Evolutionary conservation across 2,113 vertebrate genomes (phyloP).

Genomic region (Brachyhypopomus occidentalis): DNA sequence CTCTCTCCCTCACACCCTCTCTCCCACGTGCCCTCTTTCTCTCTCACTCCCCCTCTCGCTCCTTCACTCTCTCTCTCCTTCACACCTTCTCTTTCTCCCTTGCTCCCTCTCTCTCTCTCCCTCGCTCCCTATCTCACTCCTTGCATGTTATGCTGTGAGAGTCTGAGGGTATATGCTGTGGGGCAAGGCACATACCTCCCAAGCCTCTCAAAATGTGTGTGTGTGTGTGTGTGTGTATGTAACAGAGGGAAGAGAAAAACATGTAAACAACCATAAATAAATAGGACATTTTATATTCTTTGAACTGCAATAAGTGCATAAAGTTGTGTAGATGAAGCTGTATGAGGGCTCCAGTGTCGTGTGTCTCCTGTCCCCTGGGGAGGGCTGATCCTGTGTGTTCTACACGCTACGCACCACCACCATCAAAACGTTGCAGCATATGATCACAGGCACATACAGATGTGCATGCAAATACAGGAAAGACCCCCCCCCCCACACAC

Average conservation of each 20-base stretch:
- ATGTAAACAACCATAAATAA: constrained; percentile 50
- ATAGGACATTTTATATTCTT: constrained; percentile 39
- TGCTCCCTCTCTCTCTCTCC: neutral
- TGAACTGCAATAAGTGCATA: constrained; percentile 38
- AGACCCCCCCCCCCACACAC: neutral
- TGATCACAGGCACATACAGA: neutral
- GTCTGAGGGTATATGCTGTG: constrained; percentile 17
- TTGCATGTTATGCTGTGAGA: constrained; percentile 6
- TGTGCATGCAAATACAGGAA: neutral
- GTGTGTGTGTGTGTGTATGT: constrained; percentile 40
- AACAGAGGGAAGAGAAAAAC: constrained; percentile 16
- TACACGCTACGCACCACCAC: neutral
- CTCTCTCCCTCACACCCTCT: neutral
- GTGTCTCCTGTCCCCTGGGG: constrained; percentile 1
- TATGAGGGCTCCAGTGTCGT: constrained; percentile 17
- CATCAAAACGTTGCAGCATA: neutral
- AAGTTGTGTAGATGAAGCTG: constrained; percentile 26
- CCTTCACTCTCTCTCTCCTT: neutral
- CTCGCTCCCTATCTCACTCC: neutral
- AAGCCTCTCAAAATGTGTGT: constrained; percentile 23
- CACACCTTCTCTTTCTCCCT: neutral
- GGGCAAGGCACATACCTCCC: constrained; percentile 20
- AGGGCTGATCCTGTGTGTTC: constrained; percentile 10
- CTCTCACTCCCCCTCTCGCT: constrained; percentile 15
- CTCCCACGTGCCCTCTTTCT: neutral